Conservation (phyloP, 64 coral and sea anemone species). For the Montipora efflorescens region DNA sequence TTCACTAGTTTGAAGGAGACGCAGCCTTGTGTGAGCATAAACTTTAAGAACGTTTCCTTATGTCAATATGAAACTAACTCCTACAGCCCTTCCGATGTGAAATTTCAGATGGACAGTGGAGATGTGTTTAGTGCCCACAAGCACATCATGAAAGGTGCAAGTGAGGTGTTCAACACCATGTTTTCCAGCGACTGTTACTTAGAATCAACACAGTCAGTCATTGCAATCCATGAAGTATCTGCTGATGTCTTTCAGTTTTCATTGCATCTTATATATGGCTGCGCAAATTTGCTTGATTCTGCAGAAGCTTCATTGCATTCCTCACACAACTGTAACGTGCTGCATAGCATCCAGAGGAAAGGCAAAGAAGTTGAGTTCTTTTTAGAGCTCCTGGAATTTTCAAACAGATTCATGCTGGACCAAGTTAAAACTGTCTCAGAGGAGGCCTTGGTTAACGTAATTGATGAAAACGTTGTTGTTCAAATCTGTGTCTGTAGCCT, state of each 20-base stretch:
- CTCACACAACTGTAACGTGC: not conserved
- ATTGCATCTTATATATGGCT: conserved; percentile 66
- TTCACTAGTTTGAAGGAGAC: too few species aligned
- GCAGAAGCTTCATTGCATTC: not conserved
- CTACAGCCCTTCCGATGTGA: not conserved
- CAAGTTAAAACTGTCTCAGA: conserved; percentile 25
- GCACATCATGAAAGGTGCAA: not conserved
- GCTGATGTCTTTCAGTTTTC: conserved; percentile 28
- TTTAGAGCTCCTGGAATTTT: conserved; percentile 43
- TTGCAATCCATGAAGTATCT: conserved; percentile 45
- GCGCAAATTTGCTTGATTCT: not conserved
- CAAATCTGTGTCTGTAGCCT: conserved; percentile 5
- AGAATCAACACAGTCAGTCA: conserved; percentile 46
- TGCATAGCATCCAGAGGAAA: not conserved
- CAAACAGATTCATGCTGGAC: conserved; percentile 54
- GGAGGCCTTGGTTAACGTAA: not conserved
- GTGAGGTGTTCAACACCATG: conserved; percentile 63
- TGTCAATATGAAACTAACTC: conserved; percentile 33
- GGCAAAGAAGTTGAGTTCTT: conserved; percentile 8
- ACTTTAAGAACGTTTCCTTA: not conserved
- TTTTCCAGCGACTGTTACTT: conserved; percentile 27
- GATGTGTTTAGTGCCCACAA: conserved; percentile 14
- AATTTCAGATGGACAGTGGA: conserved; percentile 51
- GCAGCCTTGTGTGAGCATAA: not conserved
- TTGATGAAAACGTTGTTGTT: not conserved